Base-by-base conservation (phyloP, 2,113 vertebrate species). In the Oryzias melastigma region DNA sequence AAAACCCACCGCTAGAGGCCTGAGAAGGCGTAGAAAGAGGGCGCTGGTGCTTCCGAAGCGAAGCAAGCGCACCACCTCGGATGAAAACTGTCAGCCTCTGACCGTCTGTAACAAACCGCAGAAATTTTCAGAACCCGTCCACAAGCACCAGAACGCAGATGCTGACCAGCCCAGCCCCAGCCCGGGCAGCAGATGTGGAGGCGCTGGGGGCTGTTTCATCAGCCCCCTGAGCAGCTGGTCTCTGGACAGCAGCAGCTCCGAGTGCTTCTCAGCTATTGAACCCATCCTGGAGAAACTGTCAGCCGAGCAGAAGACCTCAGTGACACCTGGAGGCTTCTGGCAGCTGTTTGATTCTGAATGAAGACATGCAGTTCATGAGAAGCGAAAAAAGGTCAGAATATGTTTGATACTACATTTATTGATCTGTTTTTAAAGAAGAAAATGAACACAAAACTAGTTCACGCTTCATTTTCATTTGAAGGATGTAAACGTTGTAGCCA, bases 271-370 rank as follows among this genome's bases (percentile, higher is more conserved):
- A 53, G 77, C 47, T 27, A 44, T 79, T 17, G 47, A 82, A 12
- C 42, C 73, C 53, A 59, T 68, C 63, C 19, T 77, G 45, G 73
- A 81, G 41, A 71, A 66, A 10, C 18, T 65, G 16, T 68, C 65
- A 16, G 18, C 53, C 29, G 53, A 78, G 46, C 59, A 74, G 45
- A 65, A 48, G 4, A 62, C 6, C 18, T 40, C 51, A 43, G 62
- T 17, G 41, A 61, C 62, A 57, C 62, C 47, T 10, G 72, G 53
- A 60, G 64, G 73, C 58, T 25, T 86, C 14, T 92, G 88, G 91
- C 83, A 91, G 42, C 61, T 92, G 60, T 92, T 93, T 46, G 78
- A 86, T 50, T 84, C 81, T 56, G 81, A 84, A 29, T 52, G 59
- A n/a, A 27, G 25, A 27, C 25, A 7, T 27, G 25, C 25, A 76